Percentiles rank a stretch among this genome's conserved stretches.
Conservation (phyloP, 2,113 vertebrate genomes). For the Philantomba maxwellii region DNA sequence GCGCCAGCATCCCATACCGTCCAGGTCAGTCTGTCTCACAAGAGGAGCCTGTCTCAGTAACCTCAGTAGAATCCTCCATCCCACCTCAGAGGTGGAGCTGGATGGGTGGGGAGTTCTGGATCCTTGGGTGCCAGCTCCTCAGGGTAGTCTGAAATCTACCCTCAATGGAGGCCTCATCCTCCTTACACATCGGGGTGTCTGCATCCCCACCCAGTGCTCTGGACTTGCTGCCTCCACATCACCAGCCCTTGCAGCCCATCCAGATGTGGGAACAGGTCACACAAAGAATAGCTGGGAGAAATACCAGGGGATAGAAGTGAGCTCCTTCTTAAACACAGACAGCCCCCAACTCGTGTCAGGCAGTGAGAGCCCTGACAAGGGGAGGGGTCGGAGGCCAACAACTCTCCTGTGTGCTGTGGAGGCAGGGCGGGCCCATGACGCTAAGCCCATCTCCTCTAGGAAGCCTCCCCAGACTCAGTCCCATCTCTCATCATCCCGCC, state of each 20-base stretch:
- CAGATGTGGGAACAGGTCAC: neutral
- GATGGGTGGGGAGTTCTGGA: neutral
- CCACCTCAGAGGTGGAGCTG: neutral
- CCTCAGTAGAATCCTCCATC: neutral
- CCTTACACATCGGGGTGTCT: neutral
- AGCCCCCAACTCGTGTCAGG: neutral
- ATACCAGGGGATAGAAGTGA: neutral
- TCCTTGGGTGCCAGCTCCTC: neutral
- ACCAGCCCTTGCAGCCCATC: neutral
- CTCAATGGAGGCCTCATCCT: neutral
- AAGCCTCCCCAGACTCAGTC: neutral
- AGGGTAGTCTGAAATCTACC: neutral
- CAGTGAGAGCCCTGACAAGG: neutral
- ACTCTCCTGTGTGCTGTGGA: fast-evolving
- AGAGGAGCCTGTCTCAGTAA: neutral
- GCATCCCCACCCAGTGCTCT: neutral
- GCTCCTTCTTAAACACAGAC: neutral
- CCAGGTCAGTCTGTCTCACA: neutral
- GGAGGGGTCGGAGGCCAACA: neutral
- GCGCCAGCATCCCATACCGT: neutral
- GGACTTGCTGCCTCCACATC: neutral
- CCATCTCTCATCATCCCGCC: neutral
- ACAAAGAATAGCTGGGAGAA: neutral
- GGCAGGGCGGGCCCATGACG: neutral
- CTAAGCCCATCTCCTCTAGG: neutral